phyloP scores from a whole-genome alignment of 2,888 invertebrate species.

The Mayetiola destructor region DNA sequence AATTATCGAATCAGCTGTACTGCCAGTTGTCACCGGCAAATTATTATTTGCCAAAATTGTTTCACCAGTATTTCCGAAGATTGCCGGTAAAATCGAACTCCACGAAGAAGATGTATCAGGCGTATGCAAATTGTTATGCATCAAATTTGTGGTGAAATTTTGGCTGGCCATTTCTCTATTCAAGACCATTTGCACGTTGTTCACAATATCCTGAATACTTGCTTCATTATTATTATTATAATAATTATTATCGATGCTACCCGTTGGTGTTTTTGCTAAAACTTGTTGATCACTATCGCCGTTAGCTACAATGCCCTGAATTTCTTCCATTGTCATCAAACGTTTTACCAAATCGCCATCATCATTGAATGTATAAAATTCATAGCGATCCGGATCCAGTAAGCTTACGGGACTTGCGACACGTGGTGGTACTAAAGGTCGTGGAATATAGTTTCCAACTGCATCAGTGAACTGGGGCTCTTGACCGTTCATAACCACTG shows the following conservation, averaged over 20 bases:
- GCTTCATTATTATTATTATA: slow-evolving; percentile 37
- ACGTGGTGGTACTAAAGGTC: slow-evolving; percentile 45
- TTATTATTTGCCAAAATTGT: slow-evolving; percentile 43
- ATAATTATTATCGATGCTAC: too few relatives aligned
- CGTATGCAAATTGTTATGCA: slow-evolving; percentile 45
- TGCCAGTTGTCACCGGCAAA: slow-evolving; percentile 30
- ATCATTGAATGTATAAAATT: slow-evolving; percentile 76
- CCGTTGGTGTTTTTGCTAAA: slow-evolving; percentile 28
- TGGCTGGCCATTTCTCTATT: slow-evolving; percentile 58
- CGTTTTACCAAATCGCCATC: slow-evolving; percentile 68
- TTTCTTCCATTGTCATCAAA: slow-evolving; percentile 71
- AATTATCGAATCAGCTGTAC: slow-evolving; percentile 35
- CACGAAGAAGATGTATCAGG: slow-evolving; percentile 62
- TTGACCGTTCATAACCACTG: slow-evolving; percentile 44
- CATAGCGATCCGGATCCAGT: slow-evolving; percentile 68
- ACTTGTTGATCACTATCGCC: slow-evolving; percentile 53
- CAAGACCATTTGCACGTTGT: slow-evolving; percentile 68
- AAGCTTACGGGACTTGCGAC: slow-evolving; percentile 68
- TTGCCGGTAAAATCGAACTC: slow-evolving; percentile 68
- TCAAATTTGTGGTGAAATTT: slow-evolving; percentile 38
- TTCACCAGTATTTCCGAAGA: slow-evolving; percentile 55
- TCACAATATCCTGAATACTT: slow-evolving; percentile 64
- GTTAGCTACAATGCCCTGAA: slow-evolving; percentile 69
- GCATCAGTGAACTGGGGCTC: slow-evolving; percentile 53
- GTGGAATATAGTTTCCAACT: slow-evolving; percentile 50